phyloP scores from a whole-genome alignment of 2,888 invertebrate genomes.

The Odontomyia ornata region DNA sequence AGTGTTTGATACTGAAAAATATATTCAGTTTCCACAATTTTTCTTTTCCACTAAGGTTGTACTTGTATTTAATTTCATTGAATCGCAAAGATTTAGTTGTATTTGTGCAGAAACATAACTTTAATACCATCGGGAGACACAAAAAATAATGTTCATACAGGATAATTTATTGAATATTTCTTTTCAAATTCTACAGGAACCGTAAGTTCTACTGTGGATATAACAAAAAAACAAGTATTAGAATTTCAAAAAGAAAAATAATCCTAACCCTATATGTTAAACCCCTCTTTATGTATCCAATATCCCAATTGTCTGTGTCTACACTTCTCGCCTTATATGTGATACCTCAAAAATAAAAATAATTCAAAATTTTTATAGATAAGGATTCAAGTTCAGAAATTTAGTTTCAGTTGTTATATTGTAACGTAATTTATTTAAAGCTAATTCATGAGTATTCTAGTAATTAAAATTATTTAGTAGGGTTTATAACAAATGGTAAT shows the following conservation, averaged over 20 bases:
- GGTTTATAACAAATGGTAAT: background rate
- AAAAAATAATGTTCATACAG: background rate
- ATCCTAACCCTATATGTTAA: slow-evolving; percentile 59
- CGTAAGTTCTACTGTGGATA: slow-evolving; percentile 55
- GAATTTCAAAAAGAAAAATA: slow-evolving; percentile 48
- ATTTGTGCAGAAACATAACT: too few species aligned
- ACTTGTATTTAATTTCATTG: too few species aligned
- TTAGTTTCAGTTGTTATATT: too few species aligned
- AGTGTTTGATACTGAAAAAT: too few species aligned
- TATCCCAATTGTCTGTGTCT: slow-evolving; percentile 84
- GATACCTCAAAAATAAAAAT: slow-evolving; percentile 51
- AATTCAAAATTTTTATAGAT: background rate
- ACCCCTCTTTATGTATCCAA: slow-evolving; percentile 69
- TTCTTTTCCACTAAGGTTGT: too few species aligned
- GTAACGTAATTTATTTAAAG: too few species aligned
- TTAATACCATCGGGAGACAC: background rate
- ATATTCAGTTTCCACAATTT: too few species aligned
- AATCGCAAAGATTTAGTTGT: too few species aligned
- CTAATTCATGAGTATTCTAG: background rate
- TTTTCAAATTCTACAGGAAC: background rate
- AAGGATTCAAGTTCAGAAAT: too few species aligned
- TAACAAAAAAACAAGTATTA: background rate
- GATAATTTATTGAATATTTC: background rate
- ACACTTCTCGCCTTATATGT: slow-evolving; percentile 75
- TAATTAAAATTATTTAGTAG: background rate